Conservation (phyloP, 2,888 invertebrate genomes). For the Polietes domitor region DNA sequence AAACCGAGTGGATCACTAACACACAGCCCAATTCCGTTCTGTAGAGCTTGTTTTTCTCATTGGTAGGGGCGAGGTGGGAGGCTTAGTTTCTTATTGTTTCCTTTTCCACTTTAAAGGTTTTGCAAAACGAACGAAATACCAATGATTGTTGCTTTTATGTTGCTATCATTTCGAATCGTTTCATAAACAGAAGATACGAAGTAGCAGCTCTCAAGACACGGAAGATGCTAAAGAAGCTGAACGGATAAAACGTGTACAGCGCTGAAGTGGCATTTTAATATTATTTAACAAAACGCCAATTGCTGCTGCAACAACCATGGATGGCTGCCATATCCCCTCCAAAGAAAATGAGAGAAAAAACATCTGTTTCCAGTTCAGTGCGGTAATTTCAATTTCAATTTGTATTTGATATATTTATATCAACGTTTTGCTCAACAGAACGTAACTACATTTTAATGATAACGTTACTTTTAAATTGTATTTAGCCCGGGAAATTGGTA, state of each 20-base stretch:
- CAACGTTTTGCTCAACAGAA: neutral
- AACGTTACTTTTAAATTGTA: neutral
- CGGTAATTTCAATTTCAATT: neutral
- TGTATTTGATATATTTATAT: neutral
- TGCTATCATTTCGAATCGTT: neutral
- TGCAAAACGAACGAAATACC: conserved; percentile 14
- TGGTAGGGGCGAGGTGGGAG: too few species aligned
- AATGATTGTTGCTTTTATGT: neutral
- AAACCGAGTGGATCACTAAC: neutral
- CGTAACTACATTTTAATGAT: conserved; percentile 15
- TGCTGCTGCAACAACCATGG: neutral
- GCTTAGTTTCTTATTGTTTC: conserved; percentile 11
- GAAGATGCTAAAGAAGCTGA: conserved; percentile 11
- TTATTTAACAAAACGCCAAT: conserved; percentile 4
- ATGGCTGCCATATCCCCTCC: too few species aligned
- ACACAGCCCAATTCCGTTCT: neutral
- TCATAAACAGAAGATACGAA: neutral
- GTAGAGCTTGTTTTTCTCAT: neutral
- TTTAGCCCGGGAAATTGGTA: conserved; percentile 7
- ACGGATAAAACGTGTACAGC: conserved; percentile 7
- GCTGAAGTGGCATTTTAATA: conserved; percentile 13
- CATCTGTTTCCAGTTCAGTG: conserved; percentile 14
- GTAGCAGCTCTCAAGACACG: neutral
- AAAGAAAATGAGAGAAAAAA: too few species aligned
- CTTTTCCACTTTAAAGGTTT: conserved; percentile 25